These are phyloP conservation scores for Xerus rutilus DNA, from an alignment of 2,797 vertebrate genomes.

Conservation along the genomic window DNA sequence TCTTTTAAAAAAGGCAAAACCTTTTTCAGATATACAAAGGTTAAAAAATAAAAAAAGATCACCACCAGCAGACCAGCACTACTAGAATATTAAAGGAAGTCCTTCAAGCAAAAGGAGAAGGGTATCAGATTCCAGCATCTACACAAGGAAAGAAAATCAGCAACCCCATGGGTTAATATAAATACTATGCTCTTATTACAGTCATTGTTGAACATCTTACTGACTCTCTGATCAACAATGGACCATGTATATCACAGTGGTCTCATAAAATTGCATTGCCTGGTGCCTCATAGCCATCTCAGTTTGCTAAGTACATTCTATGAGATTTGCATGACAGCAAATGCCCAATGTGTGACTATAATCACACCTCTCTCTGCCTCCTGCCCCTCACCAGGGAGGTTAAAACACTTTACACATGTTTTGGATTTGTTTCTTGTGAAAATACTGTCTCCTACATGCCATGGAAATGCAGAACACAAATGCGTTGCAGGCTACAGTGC, in stretches of 20 bases:
- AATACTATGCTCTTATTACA: not conserved
- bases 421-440: not conserved
- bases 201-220: not conserved
- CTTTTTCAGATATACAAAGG: not conserved
- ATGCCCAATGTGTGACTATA: not conserved
- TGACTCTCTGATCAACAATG: not conserved
- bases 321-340: not conserved
- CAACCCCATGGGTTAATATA: not conserved
- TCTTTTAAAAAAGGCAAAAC: not conserved
- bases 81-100: not conserved
- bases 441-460: not conserved
- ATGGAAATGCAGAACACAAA: not conserved
- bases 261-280: too few relatives aligned
- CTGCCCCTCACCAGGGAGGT: not conserved
- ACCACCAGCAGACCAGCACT: not conserved
- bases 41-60: not conserved
- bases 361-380: not conserved
- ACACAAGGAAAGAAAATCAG: not conserved
- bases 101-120: not conserved
- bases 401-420: not conserved
- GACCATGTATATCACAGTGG: not conserved
- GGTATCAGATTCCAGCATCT: not conserved
- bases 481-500: not conserved
- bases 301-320: not conserved
- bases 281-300: not conserved